phyloP scores from a whole-genome alignment of 2,888 invertebrate species.

The Eretmocerus hayati region DNA sequence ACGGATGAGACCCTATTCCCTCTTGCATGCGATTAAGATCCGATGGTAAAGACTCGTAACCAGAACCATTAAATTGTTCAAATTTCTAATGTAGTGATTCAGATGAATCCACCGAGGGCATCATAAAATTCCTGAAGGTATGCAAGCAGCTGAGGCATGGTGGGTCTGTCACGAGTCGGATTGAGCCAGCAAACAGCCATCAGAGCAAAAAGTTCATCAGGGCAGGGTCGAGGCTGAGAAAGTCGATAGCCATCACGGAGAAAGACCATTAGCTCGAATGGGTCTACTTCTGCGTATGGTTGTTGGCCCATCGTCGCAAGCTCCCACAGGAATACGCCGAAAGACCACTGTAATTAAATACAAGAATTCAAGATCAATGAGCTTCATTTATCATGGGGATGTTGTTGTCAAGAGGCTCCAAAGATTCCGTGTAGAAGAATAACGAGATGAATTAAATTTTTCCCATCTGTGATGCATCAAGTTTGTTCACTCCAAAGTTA shows the following conservation, averaged over 20 bases:
- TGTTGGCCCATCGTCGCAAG: constrained; percentile 82
- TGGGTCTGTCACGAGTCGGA: constrained; percentile 58
- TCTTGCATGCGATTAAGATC: too few species aligned
- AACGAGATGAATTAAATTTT: too few species aligned
- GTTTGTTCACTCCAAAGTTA: too few species aligned
- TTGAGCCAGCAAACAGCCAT: constrained; percentile 73
- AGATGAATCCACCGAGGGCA: constrained; percentile 64
- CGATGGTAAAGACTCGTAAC: too few species aligned
- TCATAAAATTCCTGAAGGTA: constrained; percentile 68
- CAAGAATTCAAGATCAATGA: too few species aligned
- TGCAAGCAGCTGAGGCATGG: constrained; percentile 62
- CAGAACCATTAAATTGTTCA: too few species aligned
- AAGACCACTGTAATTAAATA: constrained; percentile 94
- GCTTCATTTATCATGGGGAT: too few species aligned
- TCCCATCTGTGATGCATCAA: too few species aligned
- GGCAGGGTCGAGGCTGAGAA: constrained; percentile 87
- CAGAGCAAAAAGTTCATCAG: constrained; percentile 82
- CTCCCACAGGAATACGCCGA: constrained; percentile 94
- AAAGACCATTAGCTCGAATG: constrained; percentile 83
- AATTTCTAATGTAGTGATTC: too few species aligned
- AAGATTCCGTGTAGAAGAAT: too few species aligned
- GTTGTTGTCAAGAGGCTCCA: too few species aligned
- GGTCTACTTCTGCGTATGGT: constrained; percentile 86
- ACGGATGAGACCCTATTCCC: too few species aligned
- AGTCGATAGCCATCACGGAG: constrained; percentile 84